Conservation (phyloP, 2,888 invertebrate genomes). For the Lasius platythorax region DNA sequence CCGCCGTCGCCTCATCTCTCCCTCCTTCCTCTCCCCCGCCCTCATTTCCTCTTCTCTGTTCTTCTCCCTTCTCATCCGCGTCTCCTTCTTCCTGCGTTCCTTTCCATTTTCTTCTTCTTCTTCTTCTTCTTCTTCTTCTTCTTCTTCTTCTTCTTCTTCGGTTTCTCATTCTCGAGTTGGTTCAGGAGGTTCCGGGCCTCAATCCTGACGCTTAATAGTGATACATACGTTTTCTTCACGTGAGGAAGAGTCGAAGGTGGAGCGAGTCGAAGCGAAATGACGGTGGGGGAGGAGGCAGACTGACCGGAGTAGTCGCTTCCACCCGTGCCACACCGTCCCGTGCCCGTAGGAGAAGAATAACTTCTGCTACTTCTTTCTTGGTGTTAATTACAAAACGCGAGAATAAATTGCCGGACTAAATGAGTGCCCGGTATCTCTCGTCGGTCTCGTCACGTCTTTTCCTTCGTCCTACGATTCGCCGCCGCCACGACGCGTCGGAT, state of each 20-base stretch:
- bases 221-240: conserved; percentile 63
- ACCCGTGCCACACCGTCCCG: conserved; percentile 63
- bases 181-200: conserved; percentile 58
- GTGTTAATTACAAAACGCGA: conserved; percentile 84
- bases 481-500: conserved; percentile 63
- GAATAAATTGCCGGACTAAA: conserved; percentile 83
- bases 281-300: conserved; percentile 18
- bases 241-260: conserved; percentile 50
- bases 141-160: conserved; percentile 62
- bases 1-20: conserved; percentile 59
- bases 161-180: conserved; percentile 63
- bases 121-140: conserved; percentile 3
- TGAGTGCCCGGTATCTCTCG: conserved; percentile 70
- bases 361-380: conserved; percentile 79
- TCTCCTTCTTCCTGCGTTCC: conserved; percentile 42
- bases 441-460: conserved; percentile 66
- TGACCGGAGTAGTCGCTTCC: conserved; percentile 55
- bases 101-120: conserved; percentile 51
- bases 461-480: conserved; percentile 49
- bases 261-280: conserved; percentile 61
- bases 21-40: conserved; percentile 59
- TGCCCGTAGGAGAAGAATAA: conserved; percentile 70
- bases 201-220: conserved; percentile 65
- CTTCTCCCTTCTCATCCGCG: conserved; percentile 25
- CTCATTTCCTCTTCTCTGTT: conserved; percentile 52